Evolutionary conservation across 2,888 invertebrate species (phyloP), one percentile per base, ranked within the genome.

Genomic region (Luffia ferchaultella): DNA sequence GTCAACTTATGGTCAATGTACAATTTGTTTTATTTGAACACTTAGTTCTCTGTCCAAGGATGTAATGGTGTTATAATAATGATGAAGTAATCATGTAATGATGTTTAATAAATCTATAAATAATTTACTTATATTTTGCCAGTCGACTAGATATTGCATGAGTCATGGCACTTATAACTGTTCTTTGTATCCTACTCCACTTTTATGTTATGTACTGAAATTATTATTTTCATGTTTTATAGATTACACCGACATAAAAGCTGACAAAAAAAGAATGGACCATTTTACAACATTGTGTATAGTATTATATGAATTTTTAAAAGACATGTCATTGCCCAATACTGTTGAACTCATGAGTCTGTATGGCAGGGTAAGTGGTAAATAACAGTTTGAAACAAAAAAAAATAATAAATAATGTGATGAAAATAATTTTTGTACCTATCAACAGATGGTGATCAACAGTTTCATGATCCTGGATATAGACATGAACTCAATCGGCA

Each of bases 401-500:
- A 12, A 30, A 30, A 30, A 30, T 30, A 7, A 30, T 30, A 30
- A 30, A 30, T 30, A 30, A 30, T 30, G 5, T 30, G n/a, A n/a
- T n/a, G n/a, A n/a, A n/a, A n/a, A 30, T 30, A 30, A 30, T 30
- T 30, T 30, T 30, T 30, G 30, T 30, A 12, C 3, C n/a, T n/a
- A n/a, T 60, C 73, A 80, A 18, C 76, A 95, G 95, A 89, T 96
- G 85, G 89, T 92, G 55, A 92, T 96, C 20, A 97, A 97, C 80
- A 92, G 93, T 49, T 97, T 96, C 67, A 93, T 92, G 61, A 92
- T 97, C 57, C 80, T 93, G 58, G 93, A 96, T 68, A 86, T 87
- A 17, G 94, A 96, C 64, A 89, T 95, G 88, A 90, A 91, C 59
- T 90, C 91, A 9, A 88, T 97, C 50, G 97, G 95, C 0, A 91